Conservation (phyloP, 2,797 vertebrate genomes). For the Siniperca scherzeri region DNA sequence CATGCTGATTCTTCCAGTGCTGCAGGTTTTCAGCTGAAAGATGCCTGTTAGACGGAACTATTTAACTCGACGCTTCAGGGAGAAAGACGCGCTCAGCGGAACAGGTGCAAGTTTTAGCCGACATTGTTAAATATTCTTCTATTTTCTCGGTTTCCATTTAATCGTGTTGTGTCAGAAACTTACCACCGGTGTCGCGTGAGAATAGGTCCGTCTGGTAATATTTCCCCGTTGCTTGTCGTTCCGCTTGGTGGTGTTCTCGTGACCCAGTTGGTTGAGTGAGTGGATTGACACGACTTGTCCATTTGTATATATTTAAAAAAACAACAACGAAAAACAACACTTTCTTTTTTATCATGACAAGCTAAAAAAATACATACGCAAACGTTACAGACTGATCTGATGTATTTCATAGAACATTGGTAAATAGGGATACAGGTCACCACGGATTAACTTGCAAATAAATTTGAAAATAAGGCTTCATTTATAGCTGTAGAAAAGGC, state of each 20-base stretch:
- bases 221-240: slow-evolving; percentile 29
- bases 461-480: not conserved
- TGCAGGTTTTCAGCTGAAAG: slow-evolving; percentile 14
- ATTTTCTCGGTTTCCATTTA: not conserved
- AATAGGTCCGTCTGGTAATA: slow-evolving; percentile 48
- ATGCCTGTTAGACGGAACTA: not conserved
- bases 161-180: slow-evolving; percentile 17
- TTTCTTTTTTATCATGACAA: not conserved
- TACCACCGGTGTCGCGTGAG: slow-evolving; percentile 32
- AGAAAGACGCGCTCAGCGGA: not conserved
- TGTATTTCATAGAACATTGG: not conserved
- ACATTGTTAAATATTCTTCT: not conserved
- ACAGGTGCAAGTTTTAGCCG: fast-evolving
- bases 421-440: not conserved
- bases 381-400: not conserved
- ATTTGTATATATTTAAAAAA: not conserved
- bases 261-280: too few species aligned
- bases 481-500: not conserved
- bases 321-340: not conserved
- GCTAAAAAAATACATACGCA: not conserved
- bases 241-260: slow-evolving; percentile 29
- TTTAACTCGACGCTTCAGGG: not conserved
- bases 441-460: not conserved
- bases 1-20: slow-evolving; percentile 54
- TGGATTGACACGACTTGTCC: not conserved